A percentile compares a stretch with the other conserved stretches of the same genome.
Evolutionary conservation across 2,797 vertebrate genomes (phyloP).

Genomic region (Parauchenoglanis ngamensis): DNA sequence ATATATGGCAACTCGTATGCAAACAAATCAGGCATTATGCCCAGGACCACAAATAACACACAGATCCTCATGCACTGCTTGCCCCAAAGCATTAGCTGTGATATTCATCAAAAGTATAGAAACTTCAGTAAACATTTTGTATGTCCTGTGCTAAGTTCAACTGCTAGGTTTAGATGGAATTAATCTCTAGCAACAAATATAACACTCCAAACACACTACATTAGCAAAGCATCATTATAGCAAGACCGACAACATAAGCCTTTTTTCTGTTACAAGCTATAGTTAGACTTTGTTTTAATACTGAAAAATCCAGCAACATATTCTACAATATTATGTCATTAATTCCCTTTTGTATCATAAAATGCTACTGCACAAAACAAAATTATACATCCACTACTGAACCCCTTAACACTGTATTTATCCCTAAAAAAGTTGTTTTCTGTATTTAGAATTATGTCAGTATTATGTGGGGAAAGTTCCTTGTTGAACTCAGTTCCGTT

Average conservation of each 20-base stretch:
- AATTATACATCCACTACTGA: background rate
- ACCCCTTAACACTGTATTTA: background rate
- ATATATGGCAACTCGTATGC: background rate
- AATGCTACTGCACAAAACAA: background rate
- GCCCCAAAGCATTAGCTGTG: background rate
- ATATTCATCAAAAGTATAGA: background rate
- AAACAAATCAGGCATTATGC: slow-evolving; percentile 8
- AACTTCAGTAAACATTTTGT: background rate
- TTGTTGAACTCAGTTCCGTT: background rate
- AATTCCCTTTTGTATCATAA: background rate
- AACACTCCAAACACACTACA: slow-evolving; percentile 26
- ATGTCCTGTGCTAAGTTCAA: background rate
- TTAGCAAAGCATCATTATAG: slow-evolving; percentile 18
- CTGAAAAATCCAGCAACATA: background rate
- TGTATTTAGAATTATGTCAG: background rate
- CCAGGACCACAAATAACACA: background rate
- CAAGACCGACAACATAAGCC: background rate
- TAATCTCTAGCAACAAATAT: background rate
- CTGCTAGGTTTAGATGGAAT: background rate
- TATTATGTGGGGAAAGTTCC: background rate
- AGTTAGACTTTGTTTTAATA: slow-evolving; percentile 15
- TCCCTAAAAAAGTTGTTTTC: background rate
- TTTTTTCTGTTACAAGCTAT: background rate
- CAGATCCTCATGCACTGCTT: slow-evolving; percentile 21
- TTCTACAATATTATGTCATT: background rate